Percentiles rank a stretch among this genome's conserved stretches.
phyloP scores from a whole-genome alignment of 2,888 invertebrate species.

The Molorchus minor region DNA sequence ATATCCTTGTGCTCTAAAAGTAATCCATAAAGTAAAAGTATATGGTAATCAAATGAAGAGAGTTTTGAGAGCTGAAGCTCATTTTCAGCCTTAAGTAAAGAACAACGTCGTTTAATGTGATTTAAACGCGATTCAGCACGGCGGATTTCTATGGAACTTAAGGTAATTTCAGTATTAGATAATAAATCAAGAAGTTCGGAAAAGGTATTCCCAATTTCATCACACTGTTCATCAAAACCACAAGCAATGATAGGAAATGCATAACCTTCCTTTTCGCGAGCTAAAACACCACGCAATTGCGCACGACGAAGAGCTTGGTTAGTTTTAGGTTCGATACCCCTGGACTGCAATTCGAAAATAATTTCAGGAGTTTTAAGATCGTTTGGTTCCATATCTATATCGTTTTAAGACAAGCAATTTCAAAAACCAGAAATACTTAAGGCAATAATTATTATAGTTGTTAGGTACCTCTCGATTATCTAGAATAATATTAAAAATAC shows the following conservation, averaged over 20 bases:
- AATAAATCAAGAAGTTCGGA: background rate
- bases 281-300: slow-evolving; percentile 5
- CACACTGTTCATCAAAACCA: background rate
- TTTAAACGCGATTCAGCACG: background rate
- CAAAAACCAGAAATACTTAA: too few relatives aligned
- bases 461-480: too few relatives aligned
- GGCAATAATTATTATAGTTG: too few relatives aligned
- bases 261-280: background rate
- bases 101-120: background rate
- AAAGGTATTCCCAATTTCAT: background rate
- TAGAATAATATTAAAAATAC: too few relatives aligned
- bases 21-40: background rate
- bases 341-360: background rate
- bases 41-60: background rate
- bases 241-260: background rate
- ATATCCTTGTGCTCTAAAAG: background rate
- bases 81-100: background rate
- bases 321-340: background rate
- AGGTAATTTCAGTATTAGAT: background rate
- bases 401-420: too few relatives aligned
- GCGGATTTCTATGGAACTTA: background rate
- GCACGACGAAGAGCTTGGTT: background rate
- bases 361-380: background rate
- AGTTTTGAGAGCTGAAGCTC: background rate
- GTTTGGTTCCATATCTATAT: slow-evolving; percentile 1